Percentiles rank a stretch among this genome's conserved stretches.
Conservation (phyloP, 2,888 invertebrate species). For the Parasteatoda lunata region DNA sequence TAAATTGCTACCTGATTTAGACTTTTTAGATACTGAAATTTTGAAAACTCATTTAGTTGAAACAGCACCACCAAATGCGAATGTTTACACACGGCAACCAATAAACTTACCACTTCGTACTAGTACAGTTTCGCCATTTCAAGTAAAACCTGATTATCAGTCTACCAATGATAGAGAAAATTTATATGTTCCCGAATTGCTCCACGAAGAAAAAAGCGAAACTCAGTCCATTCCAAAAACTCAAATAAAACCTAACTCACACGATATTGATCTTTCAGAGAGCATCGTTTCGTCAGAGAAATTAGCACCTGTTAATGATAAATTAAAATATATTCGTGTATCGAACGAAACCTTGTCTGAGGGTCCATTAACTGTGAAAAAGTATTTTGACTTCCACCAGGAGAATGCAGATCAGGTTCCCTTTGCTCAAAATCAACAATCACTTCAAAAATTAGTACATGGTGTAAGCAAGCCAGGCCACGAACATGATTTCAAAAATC, state of each 20-base stretch:
- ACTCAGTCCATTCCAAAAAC: too few species aligned
- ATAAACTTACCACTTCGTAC: slow-evolving; percentile 6
- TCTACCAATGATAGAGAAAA: too few species aligned
- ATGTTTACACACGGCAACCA: slow-evolving; percentile 4
- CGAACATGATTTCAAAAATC: background rate
- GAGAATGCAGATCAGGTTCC: slow-evolving; percentile 11
- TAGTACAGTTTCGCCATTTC: background rate
- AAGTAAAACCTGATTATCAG: too few species aligned
- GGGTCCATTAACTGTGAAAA: slow-evolving; percentile 14
- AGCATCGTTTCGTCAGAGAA: background rate
- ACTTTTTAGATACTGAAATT: background rate
- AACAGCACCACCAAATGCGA: background rate
- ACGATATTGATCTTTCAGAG: slow-evolving; percentile 9
- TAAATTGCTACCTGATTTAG: slow-evolving; percentile 14
- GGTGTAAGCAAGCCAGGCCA: background rate
- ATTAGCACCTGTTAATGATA: background rate
- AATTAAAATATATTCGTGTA: slow-evolving; percentile 19
- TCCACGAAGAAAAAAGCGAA: background rate
- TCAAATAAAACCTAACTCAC: background rate
- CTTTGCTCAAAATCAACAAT: background rate
- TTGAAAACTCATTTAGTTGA: background rate
- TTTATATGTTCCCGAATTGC: background rate
- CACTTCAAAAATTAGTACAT: slow-evolving; percentile 6
- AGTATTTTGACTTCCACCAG: slow-evolving; percentile 48
- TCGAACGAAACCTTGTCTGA: slow-evolving; percentile 14